Conservation (phyloP, 1,140 invertebrate species). For the Conopomorpha cramerella region DNA sequence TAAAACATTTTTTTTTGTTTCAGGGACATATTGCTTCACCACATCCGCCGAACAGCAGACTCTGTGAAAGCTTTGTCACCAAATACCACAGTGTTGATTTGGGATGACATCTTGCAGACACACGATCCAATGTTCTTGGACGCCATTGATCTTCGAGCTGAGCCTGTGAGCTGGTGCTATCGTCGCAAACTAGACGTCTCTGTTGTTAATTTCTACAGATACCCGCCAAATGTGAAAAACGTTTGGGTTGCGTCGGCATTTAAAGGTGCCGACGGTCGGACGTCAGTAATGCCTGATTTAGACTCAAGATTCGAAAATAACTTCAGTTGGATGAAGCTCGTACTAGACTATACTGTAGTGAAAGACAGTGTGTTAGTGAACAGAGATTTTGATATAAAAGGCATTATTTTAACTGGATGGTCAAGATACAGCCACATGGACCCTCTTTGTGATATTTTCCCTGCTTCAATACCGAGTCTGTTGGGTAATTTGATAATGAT, state of each 20-base stretch:
- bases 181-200: constrained; percentile 21
- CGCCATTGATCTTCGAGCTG: constrained; percentile 73
- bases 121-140: constrained; percentile 70
- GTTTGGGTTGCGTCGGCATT: constrained; percentile 92
- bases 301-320: constrained; percentile 31
- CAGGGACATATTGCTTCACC: constrained; percentile 71
- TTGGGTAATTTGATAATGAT: not conserved
- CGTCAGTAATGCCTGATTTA: constrained; percentile 66
- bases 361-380: too few species aligned
- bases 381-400: too few species aligned
- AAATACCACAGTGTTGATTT: constrained; percentile 78
- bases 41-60: constrained; percentile 67
- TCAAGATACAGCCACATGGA: constrained; percentile 51
- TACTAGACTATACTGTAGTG: constrained; percentile 23
- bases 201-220: constrained; percentile 20
- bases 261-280: constrained; percentile 87
- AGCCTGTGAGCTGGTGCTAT: constrained; percentile 89
- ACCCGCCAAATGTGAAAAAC: constrained; percentile 58
- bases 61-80: constrained; percentile 69
- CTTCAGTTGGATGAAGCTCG: constrained; percentile 34
- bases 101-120: constrained; percentile 93
- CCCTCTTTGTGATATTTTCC: not conserved
- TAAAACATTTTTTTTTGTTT: constrained; percentile 13
- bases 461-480: not conserved
- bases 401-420: constrained; percentile 66